Conservation (phyloP, 2,797 vertebrate species). For the Rhodeus uyekii region DNA sequence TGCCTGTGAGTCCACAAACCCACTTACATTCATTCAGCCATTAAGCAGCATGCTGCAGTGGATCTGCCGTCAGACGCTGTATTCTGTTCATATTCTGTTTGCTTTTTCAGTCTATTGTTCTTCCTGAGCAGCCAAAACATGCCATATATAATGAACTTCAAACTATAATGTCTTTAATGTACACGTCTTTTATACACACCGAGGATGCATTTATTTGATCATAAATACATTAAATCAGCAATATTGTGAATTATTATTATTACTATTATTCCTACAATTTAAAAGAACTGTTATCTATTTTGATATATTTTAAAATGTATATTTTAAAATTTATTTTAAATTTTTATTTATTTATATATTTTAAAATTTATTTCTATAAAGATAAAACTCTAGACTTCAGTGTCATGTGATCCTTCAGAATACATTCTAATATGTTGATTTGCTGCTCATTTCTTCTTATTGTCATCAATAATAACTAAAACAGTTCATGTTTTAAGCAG, state of each 20-base stretch:
- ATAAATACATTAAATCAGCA: not conserved
- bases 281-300: too few species aligned
- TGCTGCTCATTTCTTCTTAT: not conserved
- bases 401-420: not conserved
- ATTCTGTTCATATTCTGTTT: not conserved
- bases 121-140: not conserved
- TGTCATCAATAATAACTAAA: too few species aligned
- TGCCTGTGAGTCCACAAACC: constrained; percentile 39
- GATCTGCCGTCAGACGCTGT: constrained; percentile 10
- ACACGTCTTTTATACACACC: not conserved
- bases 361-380: not conserved
- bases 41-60: constrained; percentile 32
- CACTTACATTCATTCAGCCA: constrained; percentile 43
- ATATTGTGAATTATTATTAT: not conserved
- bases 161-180: not conserved
- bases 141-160: not conserved
- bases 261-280: too few species aligned
- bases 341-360: too few species aligned
- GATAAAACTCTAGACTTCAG: not conserved
- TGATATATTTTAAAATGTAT: not conserved
- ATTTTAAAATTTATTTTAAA: too few species aligned
- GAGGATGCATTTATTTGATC: not conserved
- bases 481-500: too few species aligned
- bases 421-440: not conserved
- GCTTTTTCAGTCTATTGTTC: not conserved